Percentiles rank a stretch among this genome's conserved stretches.
These are phyloP conservation scores for Sarcophaga bullata DNA, from an alignment of 1,140 invertebrate genomes.

Conservation along the genomic window DNA sequence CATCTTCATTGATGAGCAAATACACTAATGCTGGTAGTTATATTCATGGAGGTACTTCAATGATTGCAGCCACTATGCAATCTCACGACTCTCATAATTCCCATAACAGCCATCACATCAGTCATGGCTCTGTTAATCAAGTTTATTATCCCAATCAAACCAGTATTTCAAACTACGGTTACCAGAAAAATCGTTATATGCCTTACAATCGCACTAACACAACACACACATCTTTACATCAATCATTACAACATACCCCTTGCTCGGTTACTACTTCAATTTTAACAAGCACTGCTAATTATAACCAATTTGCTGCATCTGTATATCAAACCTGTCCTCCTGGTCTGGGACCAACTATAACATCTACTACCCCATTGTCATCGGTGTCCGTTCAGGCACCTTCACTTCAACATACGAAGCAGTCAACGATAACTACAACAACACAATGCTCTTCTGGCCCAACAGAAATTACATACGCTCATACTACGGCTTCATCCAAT, in stretches of 20 bases:
- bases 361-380: constrained; percentile 10
- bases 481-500: constrained; percentile 23
- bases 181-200: constrained; percentile 56
- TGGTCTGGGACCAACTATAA: constrained; percentile 45
- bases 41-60: constrained; percentile 30
- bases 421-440: neutral
- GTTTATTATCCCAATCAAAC: constrained; percentile 41
- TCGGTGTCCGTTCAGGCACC: constrained; percentile 23
- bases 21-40: constrained; percentile 30
- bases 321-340: constrained; percentile 22
- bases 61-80: neutral
- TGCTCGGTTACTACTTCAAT: neutral
- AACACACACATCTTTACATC: constrained; percentile 42
- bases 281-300: constrained; percentile 10
- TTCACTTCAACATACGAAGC: neutral
- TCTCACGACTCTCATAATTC: neutral
- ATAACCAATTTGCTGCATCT: constrained; percentile 42
- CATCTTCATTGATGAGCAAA: constrained; percentile 25
- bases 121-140: neutral
- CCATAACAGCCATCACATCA: neutral
- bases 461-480: constrained; percentile 26
- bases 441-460: neutral
- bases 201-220: constrained; percentile 54
- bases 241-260: constrained; percentile 35
- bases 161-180: constrained; percentile 49